Conservation (phyloP, 2,888 invertebrate genomes). For the Alviniconcha strummeri region DNA sequence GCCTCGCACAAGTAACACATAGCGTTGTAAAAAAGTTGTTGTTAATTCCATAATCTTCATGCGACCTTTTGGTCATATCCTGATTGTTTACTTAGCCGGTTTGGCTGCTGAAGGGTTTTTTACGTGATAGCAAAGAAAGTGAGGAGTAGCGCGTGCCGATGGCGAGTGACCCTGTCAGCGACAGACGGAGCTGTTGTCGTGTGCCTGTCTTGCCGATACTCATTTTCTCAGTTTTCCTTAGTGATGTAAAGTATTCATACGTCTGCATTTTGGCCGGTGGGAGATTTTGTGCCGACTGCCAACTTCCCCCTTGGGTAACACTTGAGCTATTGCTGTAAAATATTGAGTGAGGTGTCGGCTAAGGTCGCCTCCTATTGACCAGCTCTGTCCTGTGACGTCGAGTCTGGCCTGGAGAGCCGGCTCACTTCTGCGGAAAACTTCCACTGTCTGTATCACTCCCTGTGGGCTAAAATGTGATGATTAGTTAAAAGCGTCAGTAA, state of each 20-base stretch:
- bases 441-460: background rate
- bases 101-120: too few species aligned
- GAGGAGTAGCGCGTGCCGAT: too few species aligned
- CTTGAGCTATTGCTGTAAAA: constrained; percentile 3
- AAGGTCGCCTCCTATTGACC: background rate
- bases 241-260: too few species aligned
- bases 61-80: too few species aligned
- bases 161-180: background rate
- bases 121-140: too few species aligned
- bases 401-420: background rate
- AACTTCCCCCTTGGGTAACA: background rate
- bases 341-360: background rate
- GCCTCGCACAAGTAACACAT: too few species aligned
- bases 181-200: background rate
- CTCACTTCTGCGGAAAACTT: background rate
- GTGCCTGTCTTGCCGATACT: background rate
- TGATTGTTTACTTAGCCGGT: too few species aligned
- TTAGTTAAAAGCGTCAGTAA: constrained; percentile 24
- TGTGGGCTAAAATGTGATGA: constrained; percentile 13
- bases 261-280: too few species aligned
- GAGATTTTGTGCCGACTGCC: too few species aligned
- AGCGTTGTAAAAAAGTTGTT: too few species aligned
- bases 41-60: too few species aligned
- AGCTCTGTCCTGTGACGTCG: background rate
- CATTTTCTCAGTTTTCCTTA: too few species aligned